Evolutionary conservation across 2,797 vertebrate genomes (phyloP).

Genomic region (Poecilia picta): DNA sequence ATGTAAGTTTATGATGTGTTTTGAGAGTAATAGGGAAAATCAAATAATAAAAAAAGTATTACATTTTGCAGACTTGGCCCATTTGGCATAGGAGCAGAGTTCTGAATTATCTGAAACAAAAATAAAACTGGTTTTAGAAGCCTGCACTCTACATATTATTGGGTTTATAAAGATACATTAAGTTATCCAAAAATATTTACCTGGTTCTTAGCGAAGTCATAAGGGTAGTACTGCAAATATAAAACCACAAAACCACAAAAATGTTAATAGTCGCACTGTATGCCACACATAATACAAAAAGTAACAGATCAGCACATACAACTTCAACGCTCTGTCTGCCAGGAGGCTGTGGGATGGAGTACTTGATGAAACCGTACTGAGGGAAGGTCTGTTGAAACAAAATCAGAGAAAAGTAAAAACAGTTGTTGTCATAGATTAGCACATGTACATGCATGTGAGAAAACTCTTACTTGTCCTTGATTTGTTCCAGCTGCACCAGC

Average conservation of each 20-base stretch:
- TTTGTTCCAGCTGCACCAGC: slow-evolving; percentile 54
- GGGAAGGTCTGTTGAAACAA: slow-evolving; percentile 54
- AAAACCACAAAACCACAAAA: slow-evolving; percentile 31
- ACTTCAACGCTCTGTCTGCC: slow-evolving; percentile 83
- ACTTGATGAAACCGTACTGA: slow-evolving; percentile 78
- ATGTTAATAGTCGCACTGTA: neutral
- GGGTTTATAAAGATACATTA: neutral
- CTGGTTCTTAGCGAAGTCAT: slow-evolving; percentile 76
- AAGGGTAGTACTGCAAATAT: slow-evolving; percentile 79
- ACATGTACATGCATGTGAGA: neutral
- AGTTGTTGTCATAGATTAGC: neutral
- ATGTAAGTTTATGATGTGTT: neutral
- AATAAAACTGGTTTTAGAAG: slow-evolving; percentile 9
- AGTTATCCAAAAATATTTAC: slow-evolving; percentile 53
- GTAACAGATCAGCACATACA: slow-evolving; percentile 63
- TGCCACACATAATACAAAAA: neutral
- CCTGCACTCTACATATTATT: neutral
- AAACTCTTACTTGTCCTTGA: slow-evolving; percentile 55
- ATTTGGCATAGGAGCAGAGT: slow-evolving; percentile 65
- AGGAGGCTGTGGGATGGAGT: slow-evolving; percentile 81
- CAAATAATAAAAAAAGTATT: slow-evolving; percentile 13
- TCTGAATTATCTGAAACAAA: slow-evolving; percentile 72
- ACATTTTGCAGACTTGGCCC: slow-evolving; percentile 63
- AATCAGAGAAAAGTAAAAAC: neutral
- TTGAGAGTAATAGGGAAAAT: neutral